phyloP scores from a whole-genome alignment of 2,113 vertebrate genomes.

The Crotalus horridus region DNA sequence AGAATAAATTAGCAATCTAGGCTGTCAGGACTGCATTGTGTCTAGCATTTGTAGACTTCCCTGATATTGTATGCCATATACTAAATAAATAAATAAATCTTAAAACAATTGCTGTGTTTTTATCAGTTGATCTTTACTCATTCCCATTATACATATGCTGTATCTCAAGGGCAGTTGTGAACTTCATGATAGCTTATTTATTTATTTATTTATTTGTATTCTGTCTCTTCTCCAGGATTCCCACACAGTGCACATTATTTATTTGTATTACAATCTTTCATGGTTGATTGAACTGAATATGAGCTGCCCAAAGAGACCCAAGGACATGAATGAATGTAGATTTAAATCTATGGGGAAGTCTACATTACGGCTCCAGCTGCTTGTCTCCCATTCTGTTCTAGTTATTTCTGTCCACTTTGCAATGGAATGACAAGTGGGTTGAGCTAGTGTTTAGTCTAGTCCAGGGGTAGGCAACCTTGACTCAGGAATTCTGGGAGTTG shows the following conservation, averaged over 20 bases:
- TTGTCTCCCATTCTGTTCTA: neutral
- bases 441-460: neutral
- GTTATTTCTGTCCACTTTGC: neutral
- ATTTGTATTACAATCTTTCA: neutral
- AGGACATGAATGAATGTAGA: neutral
- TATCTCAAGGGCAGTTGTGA: neutral
- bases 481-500: too few relatives aligned
- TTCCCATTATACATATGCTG: neutral
- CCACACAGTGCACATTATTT: neutral
- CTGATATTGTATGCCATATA: neutral
- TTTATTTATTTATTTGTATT: neutral
- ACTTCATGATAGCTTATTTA: neutral
- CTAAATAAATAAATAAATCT: neutral
- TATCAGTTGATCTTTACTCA: neutral
- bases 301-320: neutral
- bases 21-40: neutral
- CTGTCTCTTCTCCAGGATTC: neutral
- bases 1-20: neutral
- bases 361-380: neutral
- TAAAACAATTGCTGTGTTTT: neutral
- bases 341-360: neutral
- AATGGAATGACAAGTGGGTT: neutral
- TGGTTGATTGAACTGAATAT: neutral
- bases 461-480: too few relatives aligned
- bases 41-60: neutral